Evolutionary conservation across 2,113 vertebrate species (phyloP).

Genomic region (Pachypanchax playfairii): DNA sequence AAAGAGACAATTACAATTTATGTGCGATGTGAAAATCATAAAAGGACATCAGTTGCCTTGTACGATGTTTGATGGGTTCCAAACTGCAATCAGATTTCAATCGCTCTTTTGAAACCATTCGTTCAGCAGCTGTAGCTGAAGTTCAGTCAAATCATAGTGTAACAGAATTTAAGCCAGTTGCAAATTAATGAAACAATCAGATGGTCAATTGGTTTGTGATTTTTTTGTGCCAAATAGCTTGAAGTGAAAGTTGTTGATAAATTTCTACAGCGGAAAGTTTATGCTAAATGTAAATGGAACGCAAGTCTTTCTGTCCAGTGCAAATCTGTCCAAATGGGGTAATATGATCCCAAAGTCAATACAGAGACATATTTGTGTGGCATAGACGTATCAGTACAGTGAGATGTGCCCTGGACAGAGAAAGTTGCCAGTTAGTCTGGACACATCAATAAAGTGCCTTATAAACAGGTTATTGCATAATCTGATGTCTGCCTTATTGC

Average conservation of each 20-base stretch:
- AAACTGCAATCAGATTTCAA: background rate
- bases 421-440: slow-evolving; percentile 52
- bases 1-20: background rate
- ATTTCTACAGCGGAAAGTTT: slow-evolving; percentile 10
- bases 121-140: background rate
- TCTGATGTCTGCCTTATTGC: slow-evolving; percentile 68
- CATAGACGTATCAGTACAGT: slow-evolving; percentile 39
- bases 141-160: background rate
- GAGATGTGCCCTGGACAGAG: slow-evolving; percentile 58
- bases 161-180: background rate
- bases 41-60: background rate
- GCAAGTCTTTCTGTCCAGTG: slow-evolving; percentile 9
- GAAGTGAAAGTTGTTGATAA: background rate
- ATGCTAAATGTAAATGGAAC: slow-evolving; percentile 40
- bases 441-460: slow-evolving; percentile 68
- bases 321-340: slow-evolving; percentile 25
- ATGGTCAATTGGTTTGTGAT: background rate
- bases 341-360: slow-evolving; percentile 26
- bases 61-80: background rate
- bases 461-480: slow-evolving; percentile 70
- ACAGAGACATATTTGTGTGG: slow-evolving; percentile 38
- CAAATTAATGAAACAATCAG: slow-evolving; percentile 2
- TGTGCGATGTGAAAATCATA: background rate
- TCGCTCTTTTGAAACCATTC: background rate
- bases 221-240: background rate